Evolutionary conservation across 2,797 vertebrate species (phyloP).

Genomic region (Xiphorhynchus erythropygius): DNA sequence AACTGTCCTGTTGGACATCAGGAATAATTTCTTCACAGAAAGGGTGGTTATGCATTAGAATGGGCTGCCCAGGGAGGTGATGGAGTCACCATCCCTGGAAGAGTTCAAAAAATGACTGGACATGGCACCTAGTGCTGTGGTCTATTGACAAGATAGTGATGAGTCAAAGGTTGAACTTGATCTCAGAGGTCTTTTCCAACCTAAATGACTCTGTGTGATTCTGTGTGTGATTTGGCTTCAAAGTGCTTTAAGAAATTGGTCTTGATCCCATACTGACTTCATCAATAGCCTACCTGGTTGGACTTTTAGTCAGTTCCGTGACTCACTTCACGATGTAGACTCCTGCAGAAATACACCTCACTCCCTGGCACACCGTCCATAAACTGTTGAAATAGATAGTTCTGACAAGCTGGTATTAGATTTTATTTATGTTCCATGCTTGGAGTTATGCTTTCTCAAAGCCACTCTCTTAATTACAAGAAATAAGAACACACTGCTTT

Average conservation of each 20-base stretch:
- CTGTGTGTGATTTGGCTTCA: not conserved
- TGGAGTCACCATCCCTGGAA: not conserved
- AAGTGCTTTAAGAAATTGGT: not conserved
- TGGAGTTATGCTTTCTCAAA: not conserved
- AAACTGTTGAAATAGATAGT: not conserved
- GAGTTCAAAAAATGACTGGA: not conserved
- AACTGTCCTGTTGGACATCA: too few relatives aligned
- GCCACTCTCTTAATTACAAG: not conserved
- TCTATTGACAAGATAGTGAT: not conserved
- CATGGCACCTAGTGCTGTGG: not conserved
- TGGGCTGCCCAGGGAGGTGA: not conserved
- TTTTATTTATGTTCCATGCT: not conserved
- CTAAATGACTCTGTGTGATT: not conserved
- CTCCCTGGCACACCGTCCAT: not conserved
- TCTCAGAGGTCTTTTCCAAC: not conserved
- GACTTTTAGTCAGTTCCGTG: not conserved
- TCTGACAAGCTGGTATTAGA: not conserved
- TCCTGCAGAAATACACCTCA: not conserved
- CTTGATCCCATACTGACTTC: not conserved
- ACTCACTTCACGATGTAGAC: not conserved
- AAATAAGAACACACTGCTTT: not conserved
- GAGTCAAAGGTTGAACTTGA: not conserved
- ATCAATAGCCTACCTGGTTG: not conserved
- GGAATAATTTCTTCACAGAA: not conserved
- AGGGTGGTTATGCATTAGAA: not conserved